Evolutionary conservation across 2,888 invertebrate genomes (phyloP), one percentile per base, ranked within the genome.

Genomic region (Tachina lurida): DNA sequence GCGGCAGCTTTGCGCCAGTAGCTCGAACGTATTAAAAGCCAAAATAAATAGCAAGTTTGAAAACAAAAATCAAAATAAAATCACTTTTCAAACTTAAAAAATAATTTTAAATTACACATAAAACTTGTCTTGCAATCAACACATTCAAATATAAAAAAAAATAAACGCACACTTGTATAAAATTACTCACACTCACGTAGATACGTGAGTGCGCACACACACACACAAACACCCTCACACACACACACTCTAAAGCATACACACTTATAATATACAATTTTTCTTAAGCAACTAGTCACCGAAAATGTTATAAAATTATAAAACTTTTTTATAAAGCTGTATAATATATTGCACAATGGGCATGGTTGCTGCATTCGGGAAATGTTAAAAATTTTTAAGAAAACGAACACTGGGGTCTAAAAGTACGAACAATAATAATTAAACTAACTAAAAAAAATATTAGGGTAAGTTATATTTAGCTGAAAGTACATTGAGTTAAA

Each of bases 121-220:
- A 78, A 84, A 84, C 83, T 84, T 84, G 83, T 84, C 83, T 84
- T 73, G 73, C 74, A 84, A 78, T 84, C 73, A 78, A 83, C 83
- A 83, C 77, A 83, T 83, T 68, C 39, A 41, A 67, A 73, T 49
- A 68, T 49, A 15, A n/a, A n/a, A 19, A 12, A 49, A 63, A 56
- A 47, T 41, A 54, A 62, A 47, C 4, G 31, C 31, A 31, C 31
- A 31, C 31, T 31, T 49, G 47, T 39, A 58, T 12, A 73, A 54
- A 67, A 67, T 58, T 49, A n/a, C n/a, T 41, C 19, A 68, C 10
- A 41, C 1, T 52, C 15, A 39, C 22, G 22, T 19, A 22, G 13
- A 4, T 31, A 4, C 2, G 2, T 31, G 4, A 0, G 22, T 12
- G 22, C 22, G 12, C 43, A 5, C 43, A 5, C 12, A 54, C n/a